Percentiles rank a stretch among this genome's conserved stretches.
phyloP scores from a whole-genome alignment of 1,140 invertebrate genomes.

The Aphelinus atriplicis region DNA sequence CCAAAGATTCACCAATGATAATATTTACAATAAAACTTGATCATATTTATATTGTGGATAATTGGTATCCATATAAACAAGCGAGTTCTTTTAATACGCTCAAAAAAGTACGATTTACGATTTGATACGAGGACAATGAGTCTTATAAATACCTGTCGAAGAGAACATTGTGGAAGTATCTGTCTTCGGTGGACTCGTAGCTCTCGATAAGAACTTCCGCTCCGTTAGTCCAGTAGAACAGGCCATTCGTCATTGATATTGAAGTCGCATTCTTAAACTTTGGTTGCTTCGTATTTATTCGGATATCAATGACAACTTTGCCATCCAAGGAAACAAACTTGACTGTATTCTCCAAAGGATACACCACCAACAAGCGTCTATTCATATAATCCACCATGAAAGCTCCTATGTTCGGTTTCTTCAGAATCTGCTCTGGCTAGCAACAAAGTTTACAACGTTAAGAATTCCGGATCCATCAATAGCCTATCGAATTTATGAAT shows the following conservation, averaged over 20 bases:
- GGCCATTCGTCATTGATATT: conserved; percentile 76
- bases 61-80: no score
- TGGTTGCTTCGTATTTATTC: conserved; percentile 78
- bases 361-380: conserved; percentile 81
- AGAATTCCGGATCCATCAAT: conserved; percentile 11
- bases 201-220: conserved; percentile 78
- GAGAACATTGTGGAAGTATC: conserved; percentile 81
- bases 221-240: conserved; percentile 88
- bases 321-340: conserved; percentile 84
- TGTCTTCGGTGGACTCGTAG: conserved; percentile 72
- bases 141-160: conserved; percentile 58
- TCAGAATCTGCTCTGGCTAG: conserved; percentile 68
- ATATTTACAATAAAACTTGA: background rate
- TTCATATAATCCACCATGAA: conserved; percentile 85
- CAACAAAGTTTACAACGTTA: conserved; percentile 42
- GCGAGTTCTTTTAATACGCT: background rate
- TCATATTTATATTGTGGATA: conserved; percentile 6
- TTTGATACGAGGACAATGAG: conserved; percentile 4
- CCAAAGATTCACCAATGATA: no score
- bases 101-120: background rate
- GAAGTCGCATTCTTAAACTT: conserved; percentile 83
- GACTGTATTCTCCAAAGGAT: conserved; percentile 79
- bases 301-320: conserved; percentile 76
- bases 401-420: conserved; percentile 71
- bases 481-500: no score